Base-by-base conservation (phyloP, 2,113 vertebrate species). In the Dasyornis broadbenti region DNA sequence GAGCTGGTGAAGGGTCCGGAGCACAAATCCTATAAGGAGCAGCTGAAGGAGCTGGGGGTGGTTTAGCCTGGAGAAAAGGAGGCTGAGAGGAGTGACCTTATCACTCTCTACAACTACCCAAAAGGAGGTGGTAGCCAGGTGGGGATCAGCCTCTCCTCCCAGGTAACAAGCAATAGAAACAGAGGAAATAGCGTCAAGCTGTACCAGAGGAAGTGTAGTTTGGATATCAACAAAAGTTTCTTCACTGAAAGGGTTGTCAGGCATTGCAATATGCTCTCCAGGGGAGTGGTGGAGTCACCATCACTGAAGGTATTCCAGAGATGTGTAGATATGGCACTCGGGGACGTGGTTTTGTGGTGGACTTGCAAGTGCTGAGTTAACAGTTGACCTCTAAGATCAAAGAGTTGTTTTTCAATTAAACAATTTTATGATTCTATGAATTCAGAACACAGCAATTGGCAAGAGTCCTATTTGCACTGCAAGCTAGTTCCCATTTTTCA, bases 401-500 rank as follows among this genome's bases (percentile, higher is more conserved):
- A 37, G 23, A 66, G 31, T 13, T 49, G 27, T 49, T 91, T 59
- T 80, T 60, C 68, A 68, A 61, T 35, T 18, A 28, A 68, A 49
- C 6, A 61, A 22, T 56, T 68, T 59, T 24, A 81, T 37, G 19
- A 61, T 61, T 68, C 54, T n/a, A 12, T 61, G 47, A 94, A 94
- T 87, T 82, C 71, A 70, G 66, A 89, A 92, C 24, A 85, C n/a
- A 82, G 50, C 50, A 90, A 39, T 0, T 94, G 89, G 69, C 73
- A 94, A 28, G 27, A 89, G 13, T 50, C 31, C 40, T 76, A 64
- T 28, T 80, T 86, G 60, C 21, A 79, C 21, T 85, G 79, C 40
- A 92, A 76, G 42, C 42, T 64, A 79, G 69, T 95, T 95, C 35
- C 50, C 42, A 63, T 66, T 95, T 95, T 91, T 65, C 84, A 52